Evolutionary conservation across 1,140 invertebrate genomes (phyloP).

Genomic region (Propsilocerus akamusi): DNA sequence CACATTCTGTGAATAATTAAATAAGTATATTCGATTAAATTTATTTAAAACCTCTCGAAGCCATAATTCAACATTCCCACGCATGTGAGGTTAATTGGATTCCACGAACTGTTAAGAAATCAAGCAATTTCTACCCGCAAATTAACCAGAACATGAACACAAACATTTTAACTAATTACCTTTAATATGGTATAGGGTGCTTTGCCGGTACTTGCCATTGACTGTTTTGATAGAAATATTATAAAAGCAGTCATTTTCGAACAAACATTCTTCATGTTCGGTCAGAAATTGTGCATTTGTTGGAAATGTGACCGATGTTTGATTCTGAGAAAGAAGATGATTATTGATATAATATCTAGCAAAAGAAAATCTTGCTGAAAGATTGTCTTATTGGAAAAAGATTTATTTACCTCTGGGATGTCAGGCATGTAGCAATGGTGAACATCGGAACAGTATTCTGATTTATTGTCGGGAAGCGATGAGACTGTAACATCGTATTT

Average conservation of each 20-base stretch:
- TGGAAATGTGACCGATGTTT: not conserved
- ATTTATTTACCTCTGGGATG: not conserved
- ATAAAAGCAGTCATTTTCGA: not conserved
- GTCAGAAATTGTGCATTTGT: not conserved
- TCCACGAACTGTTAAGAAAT: too few relatives aligned
- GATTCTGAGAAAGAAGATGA: not conserved
- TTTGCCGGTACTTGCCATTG: not conserved
- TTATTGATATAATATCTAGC: not conserved
- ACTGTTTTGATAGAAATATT: not conserved
- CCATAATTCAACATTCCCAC: too few relatives aligned
- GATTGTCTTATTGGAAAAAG: too few relatives aligned
- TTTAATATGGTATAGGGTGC: not conserved
- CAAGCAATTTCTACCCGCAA: not conserved
- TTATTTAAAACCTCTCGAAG: too few relatives aligned
- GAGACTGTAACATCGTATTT: not conserved
- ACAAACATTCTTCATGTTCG: not conserved
- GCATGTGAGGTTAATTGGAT: too few relatives aligned
- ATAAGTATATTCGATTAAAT: not conserved
- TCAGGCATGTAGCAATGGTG: not conserved
- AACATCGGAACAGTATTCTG: not conserved
- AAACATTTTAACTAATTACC: not conserved
- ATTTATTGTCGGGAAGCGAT: not conserved
- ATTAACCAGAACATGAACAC: not conserved
- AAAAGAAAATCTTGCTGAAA: too few relatives aligned
- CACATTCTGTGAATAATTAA: not conserved